Evolutionary conservation across 2,113 vertebrate species (phyloP).

Genomic region (Baryphthengus martii): DNA sequence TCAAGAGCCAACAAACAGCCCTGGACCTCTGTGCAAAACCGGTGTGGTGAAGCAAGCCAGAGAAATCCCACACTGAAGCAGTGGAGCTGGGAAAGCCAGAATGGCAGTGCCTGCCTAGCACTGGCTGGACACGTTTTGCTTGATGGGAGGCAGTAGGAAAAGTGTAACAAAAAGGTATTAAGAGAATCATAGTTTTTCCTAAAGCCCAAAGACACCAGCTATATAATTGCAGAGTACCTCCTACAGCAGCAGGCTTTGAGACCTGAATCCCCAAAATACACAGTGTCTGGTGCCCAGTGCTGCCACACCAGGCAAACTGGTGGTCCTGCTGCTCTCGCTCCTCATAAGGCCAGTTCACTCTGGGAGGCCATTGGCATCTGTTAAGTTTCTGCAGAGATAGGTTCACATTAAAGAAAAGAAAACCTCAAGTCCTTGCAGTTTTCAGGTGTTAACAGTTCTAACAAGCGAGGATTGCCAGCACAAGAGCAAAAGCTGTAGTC

Average conservation of each 20-base stretch:
- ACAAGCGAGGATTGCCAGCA: neutral
- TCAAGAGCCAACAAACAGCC: slow-evolving; percentile 9
- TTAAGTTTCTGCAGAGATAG: neutral
- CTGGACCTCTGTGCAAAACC: neutral
- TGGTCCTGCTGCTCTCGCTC: neutral
- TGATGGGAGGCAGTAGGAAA: neutral
- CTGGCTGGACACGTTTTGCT: accelerated
- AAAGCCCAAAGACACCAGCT: neutral
- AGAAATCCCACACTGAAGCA: neutral
- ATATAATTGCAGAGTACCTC: neutral
- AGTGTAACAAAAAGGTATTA: neutral
- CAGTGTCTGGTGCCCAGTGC: neutral
- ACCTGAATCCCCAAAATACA: accelerated
- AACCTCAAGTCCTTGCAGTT: neutral
- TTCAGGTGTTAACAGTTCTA: neutral
- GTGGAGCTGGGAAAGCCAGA: neutral
- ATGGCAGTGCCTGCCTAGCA: neutral
- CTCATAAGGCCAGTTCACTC: neutral
- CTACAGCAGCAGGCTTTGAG: neutral
- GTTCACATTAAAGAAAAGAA: neutral
- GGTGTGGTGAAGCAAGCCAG: neutral
- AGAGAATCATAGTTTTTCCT: neutral
- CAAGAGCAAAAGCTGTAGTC: neutral
- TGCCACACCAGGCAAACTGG: neutral
- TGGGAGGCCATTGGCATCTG: neutral